Evolutionary conservation across 2,797 vertebrate genomes (phyloP), one percentile per base, ranked within the genome.

Genomic region (Cossypha dichroa): DNA sequence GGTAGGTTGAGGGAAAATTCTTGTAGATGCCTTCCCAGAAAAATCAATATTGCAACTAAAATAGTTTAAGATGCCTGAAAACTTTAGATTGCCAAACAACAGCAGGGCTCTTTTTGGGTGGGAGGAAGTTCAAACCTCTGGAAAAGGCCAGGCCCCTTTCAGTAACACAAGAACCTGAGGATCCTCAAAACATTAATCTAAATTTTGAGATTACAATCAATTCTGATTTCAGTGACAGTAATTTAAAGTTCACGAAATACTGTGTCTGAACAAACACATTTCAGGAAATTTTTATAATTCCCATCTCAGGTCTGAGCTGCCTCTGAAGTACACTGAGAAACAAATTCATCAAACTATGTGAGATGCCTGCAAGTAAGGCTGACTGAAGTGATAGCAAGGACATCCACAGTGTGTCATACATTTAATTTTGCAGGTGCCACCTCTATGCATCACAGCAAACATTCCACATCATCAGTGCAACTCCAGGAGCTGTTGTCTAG

Each of bases 401-500:
- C 45, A 87, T 34, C 36, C 49, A 22, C 40, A 54, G 34, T 3
- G 18, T 49, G 46, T 60, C 51, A 31, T 14, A 56, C 3, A 1
- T 38, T 82, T 56, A 19, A 31, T 64, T 73, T 76, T 69, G 46
- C 40, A 69, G 63, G 36, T 34, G 19, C 49, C 20, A 7, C 40
- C 5, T 4, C 52, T 48, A 16, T 2, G 28, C 1, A 38, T 25
- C 10, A 18, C 51, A 60, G 36, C 54, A 48, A 38, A 51, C 16
- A 62, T 66, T 49, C 62, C 0, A 0, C 19, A 6, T 22, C 3
- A 1, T n/a, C 33, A 38, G 16, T 15, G 4, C 2, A 1, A 10
- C 11, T 58, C 68, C 63, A 36, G 73, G 67, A 62, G 23, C 46
- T 16, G 6, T 15, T 17, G 28, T 48, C 34, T 46, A 5, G 2